Base-by-base conservation (phyloP, 2,113 vertebrate genomes). In the Ibidorhyncha struthersii region DNA sequence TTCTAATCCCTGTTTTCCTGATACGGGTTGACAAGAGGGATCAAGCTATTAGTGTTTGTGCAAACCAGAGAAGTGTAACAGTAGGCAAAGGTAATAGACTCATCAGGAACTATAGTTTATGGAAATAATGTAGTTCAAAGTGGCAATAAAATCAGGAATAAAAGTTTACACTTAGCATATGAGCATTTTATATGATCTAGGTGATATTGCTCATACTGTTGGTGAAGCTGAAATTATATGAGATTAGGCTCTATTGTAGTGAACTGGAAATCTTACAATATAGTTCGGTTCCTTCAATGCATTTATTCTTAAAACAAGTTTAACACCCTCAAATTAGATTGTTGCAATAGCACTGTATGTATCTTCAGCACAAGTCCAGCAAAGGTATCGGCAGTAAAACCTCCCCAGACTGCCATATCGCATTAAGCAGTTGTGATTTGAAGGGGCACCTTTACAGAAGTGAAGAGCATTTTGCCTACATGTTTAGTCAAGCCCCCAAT, bases 331-430 rank as follows among this genome's bases (percentile, higher is more conserved):
- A 36, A 72, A 82, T 77, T 36, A 65, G 80, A 72, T 43, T 36
- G 43, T 12, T n/a, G 52, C 1, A 0, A 11, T 62, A 52, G 20
- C 0, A 0, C 41, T 71, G 52, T 55, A 11, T 65, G 1, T 36
- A 6, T 80, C 20, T 76, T 19, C 53, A 43, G 58, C 21, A 22
- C 50, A 85, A 62, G 45, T 50, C 21, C 55, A 43, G 62, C 21
- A 22, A 59, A 86, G 66, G 45, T 50, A 30, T 70, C 0, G 0
- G 20, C 81, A 62, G 55, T 41, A 38, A 73, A 84, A 25, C 30
- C 26, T 78, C 29, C n/a, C 23, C 15, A 22, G 59, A 13, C 67
- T 92, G 45, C 59, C 7, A 0, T 22, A 8, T 89, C 25, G 14
- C 4, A 0, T 52, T 36, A 45, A 67, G n/a, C 30, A 85, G 9